Conservation (phyloP, 2,888 invertebrate genomes). For the Calliopum simillimum region DNA sequence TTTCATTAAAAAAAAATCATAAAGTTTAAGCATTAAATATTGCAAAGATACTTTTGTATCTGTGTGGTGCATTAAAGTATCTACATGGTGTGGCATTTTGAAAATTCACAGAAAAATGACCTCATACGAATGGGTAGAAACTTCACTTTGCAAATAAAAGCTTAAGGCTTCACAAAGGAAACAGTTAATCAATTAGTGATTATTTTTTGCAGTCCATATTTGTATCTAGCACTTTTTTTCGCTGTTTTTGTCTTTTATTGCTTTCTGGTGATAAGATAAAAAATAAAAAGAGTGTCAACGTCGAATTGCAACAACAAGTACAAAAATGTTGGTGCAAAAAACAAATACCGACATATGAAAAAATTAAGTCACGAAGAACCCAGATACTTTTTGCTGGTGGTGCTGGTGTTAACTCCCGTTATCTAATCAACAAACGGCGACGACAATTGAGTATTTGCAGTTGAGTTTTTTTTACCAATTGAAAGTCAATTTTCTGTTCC, state of each 20-base stretch:
- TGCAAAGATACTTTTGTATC: no score
- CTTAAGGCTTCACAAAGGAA: no score
- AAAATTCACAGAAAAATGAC: no score
- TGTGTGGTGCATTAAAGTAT: no score
- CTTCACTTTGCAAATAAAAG: no score
- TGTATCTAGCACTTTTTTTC: constrained; percentile 33
- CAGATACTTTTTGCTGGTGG: neutral
- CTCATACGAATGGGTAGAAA: no score
- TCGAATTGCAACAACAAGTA: neutral
- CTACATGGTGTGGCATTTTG: no score
- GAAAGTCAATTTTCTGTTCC: neutral
- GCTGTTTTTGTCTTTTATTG: constrained; percentile 28
- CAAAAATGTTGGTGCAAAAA: neutral
- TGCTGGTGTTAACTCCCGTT: neutral
- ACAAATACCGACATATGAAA: neutral
- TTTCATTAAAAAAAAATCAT: no score
- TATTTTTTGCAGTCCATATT: no score
- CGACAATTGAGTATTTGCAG: neutral
- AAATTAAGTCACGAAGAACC: no score
- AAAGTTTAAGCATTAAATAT: no score
- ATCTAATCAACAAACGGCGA: constrained; percentile 12
- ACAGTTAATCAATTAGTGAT: no score
- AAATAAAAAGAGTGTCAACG: neutral
- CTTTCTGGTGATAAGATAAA: constrained; percentile 20
- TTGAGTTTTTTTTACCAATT: neutral